phyloP scores from a whole-genome alignment of 2,888 invertebrate species.

The Dicyrtomina minuta region DNA sequence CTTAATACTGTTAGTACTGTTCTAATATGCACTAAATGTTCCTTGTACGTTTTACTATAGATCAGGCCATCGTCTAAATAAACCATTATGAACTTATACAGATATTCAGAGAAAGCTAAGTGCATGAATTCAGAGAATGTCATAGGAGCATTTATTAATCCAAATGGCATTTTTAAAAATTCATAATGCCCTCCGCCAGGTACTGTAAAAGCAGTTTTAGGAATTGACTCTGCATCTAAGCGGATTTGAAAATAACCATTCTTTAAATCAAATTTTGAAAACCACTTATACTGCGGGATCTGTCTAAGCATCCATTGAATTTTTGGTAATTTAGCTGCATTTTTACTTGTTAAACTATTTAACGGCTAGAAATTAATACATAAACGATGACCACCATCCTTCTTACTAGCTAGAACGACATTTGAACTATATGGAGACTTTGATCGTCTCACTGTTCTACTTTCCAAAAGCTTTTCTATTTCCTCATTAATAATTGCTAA shows the following conservation, averaged over 20 bases:
- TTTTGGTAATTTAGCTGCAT: slow-evolving; percentile 28
- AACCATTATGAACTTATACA: too few relatives aligned
- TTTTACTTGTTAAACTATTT: slow-evolving; percentile 26
- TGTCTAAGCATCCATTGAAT: too few relatives aligned
- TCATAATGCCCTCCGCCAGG: slow-evolving; percentile 1
- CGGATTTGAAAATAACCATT: slow-evolving; percentile 43
- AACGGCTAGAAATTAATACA: slow-evolving; percentile 34
- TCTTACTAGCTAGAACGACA: slow-evolving; percentile 24
- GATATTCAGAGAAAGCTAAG: neutral
- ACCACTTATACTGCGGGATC: slow-evolving; percentile 17
- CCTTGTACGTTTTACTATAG: slow-evolving; percentile 12
- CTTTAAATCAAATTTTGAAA: slow-evolving; percentile 37
- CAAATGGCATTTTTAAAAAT: neutral
- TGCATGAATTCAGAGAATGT: slow-evolving; percentile 9
- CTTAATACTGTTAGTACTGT: slow-evolving; percentile 24
- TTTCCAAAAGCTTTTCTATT: slow-evolving; percentile 26
- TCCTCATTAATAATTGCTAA: slow-evolving; percentile 13
- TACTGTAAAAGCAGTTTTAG: slow-evolving; percentile 2
- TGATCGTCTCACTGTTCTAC: slow-evolving; percentile 19
- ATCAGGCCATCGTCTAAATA: slow-evolving; percentile 18
- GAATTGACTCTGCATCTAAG: slow-evolving; percentile 29
- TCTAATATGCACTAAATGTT: slow-evolving; percentile 30
- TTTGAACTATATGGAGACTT: slow-evolving; percentile 29
- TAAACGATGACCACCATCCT: slow-evolving; percentile 16
- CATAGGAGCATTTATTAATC: slow-evolving; percentile 10